Base-by-base conservation (phyloP, 2,888 invertebrate species). In the Julus scanicus region DNA sequence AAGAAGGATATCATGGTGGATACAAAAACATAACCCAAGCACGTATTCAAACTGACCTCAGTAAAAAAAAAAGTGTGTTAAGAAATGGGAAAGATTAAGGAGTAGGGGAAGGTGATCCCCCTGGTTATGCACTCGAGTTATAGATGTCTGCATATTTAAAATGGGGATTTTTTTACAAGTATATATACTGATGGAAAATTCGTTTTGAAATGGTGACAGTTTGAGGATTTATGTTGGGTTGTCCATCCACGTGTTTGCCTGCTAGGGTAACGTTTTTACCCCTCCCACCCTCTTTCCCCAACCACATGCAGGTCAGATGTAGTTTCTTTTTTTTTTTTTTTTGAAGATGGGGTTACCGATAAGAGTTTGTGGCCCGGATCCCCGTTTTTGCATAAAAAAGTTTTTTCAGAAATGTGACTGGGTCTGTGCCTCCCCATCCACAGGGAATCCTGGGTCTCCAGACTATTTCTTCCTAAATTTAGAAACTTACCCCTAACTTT, bases 241-340 rank as follows among this genome's bases (percentile, higher is more conserved):
- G 44, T 44, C 85, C 85, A 85, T 85, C 85, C 85, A 85, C 85
- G 85, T 85, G 85, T 85, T 85, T 44, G 85, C 85, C 85, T 49
- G 84, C 84, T 37, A 44, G 85, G 85, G 85, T 44, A 85, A 29
- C 48, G 17, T 39, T 84, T 84, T 15, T 85, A 44, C 44, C 49
- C 40, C 84, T 17, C 13, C 85, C 85, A 84, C 84, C 85, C 49
- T n/a, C n/a, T 48, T 83, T 4, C 20, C 48, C 85, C 17, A 48
- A 80, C 80, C 80, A 80, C 80, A 37, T 80, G 80, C 80, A 80
- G 13, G 80, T 80, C 80, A 80, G 80, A 80, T 80, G 80, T 37
- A 80, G 13, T 39, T 1, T 9, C 3, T 80, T 80, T 53, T 80
- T 80, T 80, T 37, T 1, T 37, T 80, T 37, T 80, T 80, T 44